Base-by-base conservation (phyloP, 2,888 invertebrate species). In the Nebria brevicollis region DNA sequence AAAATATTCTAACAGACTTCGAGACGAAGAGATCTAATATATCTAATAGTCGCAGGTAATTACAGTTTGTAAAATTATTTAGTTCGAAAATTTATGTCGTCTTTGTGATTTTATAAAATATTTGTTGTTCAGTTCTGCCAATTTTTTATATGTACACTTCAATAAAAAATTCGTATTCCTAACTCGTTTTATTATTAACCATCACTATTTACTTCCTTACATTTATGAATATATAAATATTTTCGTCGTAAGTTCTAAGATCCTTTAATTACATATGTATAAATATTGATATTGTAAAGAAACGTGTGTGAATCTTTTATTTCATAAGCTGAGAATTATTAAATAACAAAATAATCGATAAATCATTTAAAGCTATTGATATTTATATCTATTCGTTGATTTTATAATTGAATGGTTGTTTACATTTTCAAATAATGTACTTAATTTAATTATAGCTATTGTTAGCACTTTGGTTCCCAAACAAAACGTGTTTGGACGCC, bases 1-100 rank as follows among this genome's bases (percentile, higher is more conserved):
- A 41, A 34, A 78, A 41, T 41, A 78, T 78, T 65, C 15, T 78
- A 25, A 73, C 41, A 11, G 78, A 78, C 34, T 78, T 78, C 41
- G 78, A 78, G 66, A 65, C 41, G 6, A 77, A 77, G 11, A 34
- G 26, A 77, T 66, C 20, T 6, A 3, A 77, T 15, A 42, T 42
- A 41, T 13, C 6, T 54, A 8, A 1, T 11, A 54, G 8, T 54
- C 4, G 54, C 8, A 8, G 8, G 54, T 54, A 13, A 54, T 54
- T 54, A 8, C 7, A 6, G 8, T 54, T 11, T 13, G 11, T 54
- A 54, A 7, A 54, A 2, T 54, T 11, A 8, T 13, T 8, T 54
- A 1, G 8, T 54, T 54, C 54, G 4, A 8, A 11, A 54, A 54
- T 54, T 8, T 54, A 54, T 54, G 54, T 54, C 13, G 4, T 54